A percentile compares a stretch with the other conserved stretches of the same genome.
Evolutionary conservation across 1,140 invertebrate species (phyloP).

Genomic region (Coboldia fuscipes): DNA sequence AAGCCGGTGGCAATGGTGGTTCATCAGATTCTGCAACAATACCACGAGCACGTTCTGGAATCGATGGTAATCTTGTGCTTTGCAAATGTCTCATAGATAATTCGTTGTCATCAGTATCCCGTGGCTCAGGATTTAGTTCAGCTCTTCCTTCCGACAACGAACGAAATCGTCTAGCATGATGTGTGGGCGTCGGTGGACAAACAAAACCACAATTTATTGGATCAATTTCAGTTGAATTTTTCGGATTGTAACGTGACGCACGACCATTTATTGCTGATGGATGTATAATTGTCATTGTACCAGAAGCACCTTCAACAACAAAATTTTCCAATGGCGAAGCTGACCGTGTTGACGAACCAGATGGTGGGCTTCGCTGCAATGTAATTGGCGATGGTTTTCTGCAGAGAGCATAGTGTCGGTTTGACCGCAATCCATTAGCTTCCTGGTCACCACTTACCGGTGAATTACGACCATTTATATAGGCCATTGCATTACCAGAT

Average conservation of each 20-base stretch:
- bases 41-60: constrained; percentile 40
- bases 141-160: constrained; percentile 7
- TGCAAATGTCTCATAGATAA: constrained; percentile 46
- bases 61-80: constrained; percentile 59
- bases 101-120: constrained; percentile 16
- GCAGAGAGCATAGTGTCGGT: constrained; percentile 6
- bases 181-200: constrained; percentile 64
- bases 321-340: constrained; percentile 15
- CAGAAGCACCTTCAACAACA: too few relatives aligned
- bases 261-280: too few relatives aligned
- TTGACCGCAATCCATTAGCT: background rate
- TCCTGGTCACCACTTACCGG: constrained; percentile 1
- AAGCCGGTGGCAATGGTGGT: constrained; percentile 63
- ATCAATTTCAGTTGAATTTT: too few relatives aligned
- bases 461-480: constrained; percentile 3
- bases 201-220: constrained; percentile 17
- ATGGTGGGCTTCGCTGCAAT: constrained; percentile 15
- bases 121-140: constrained; percentile 17
- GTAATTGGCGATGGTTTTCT: constrained; percentile 13
- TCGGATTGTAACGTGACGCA: constrained; percentile 12
- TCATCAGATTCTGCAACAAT: constrained; percentile 44
- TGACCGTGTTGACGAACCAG: constrained; percentile 18
- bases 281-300: too few relatives aligned
- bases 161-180: constrained; percentile 43
- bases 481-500: constrained; percentile 14